These are phyloP conservation scores for Yasuhikotakia modesta DNA, from an alignment of 2,797 vertebrate species.

Conservation along the genomic window DNA sequence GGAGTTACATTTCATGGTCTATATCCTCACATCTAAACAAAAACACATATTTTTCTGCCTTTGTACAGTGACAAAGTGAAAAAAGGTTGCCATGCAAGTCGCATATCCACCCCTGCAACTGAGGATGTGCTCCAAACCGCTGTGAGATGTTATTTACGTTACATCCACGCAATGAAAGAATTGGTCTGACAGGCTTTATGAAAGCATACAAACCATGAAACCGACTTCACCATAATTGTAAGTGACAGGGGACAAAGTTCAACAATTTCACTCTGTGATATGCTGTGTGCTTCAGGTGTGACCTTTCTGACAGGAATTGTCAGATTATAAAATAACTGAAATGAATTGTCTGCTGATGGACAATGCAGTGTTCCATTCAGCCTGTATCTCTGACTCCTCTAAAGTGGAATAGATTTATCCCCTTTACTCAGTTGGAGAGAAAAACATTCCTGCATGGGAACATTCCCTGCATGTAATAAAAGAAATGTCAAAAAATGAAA, in stretches of 20 bases:
- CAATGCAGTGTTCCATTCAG: slow-evolving; percentile 23
- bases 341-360: slow-evolving; percentile 18
- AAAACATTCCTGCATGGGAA: slow-evolving; percentile 28
- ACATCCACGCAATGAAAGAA: not conserved
- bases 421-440: slow-evolving; percentile 19
- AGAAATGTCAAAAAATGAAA: slow-evolving; percentile 63
- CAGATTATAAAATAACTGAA: slow-evolving; percentile 23
- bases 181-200: slow-evolving; percentile 27
- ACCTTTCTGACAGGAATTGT: slow-evolving; percentile 6
- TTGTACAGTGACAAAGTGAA: slow-evolving; percentile 18
- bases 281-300: not conserved
- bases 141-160: slow-evolving; percentile 1
- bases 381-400: slow-evolving; percentile 28
- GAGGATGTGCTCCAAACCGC: not conserved
- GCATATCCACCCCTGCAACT: not conserved
- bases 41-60: not conserved
- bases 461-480: slow-evolving; percentile 56
- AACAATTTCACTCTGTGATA: not conserved
- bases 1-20: not conserved
- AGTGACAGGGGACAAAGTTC: slow-evolving; percentile 33
- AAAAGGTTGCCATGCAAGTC: not conserved
- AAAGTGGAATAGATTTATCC: slow-evolving; percentile 34
- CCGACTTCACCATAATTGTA: slow-evolving; percentile 12
- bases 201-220: not conserved
- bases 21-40: not conserved